Base-by-base conservation (phyloP, 2,113 vertebrate genomes). In the Microcebus ravelobensis region DNA sequence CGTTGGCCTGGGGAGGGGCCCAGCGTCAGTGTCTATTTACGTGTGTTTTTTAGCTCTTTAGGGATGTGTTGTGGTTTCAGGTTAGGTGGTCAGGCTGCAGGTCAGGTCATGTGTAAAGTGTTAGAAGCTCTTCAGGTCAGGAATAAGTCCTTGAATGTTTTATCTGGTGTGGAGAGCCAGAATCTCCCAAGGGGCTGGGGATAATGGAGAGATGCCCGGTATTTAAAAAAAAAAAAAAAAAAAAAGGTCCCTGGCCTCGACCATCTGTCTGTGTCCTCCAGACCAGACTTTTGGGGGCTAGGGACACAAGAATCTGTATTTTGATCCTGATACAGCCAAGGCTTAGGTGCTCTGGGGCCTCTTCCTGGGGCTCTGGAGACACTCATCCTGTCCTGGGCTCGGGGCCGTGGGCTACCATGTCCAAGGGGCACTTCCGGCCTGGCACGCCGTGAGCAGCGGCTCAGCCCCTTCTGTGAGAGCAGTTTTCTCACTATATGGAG, bases 381-480 rank as follows among this genome's bases (percentile, higher is more conserved):
- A 31, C n/a, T 59, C 14, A 3, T 17, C 45, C 13, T 36, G 1
- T 29, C 74, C 29, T 71, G 34, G 39, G 7, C 34, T 65, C 42
- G 39, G 52, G 39, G 55, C 39, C 70, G 2, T 68, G 70, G 83
- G 6, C 77, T 65, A 13, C 31, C 42, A n/a, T 15, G 39, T n/a
- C 31, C 39, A 29, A 42, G 45, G 2, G 42, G 4, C 13, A 11
- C 68, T 87, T 88, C 42, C 29, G 61, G 65, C 59, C 48, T 34
- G 10, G 7, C 3, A 10, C 27, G 27, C 52, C 0, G 0, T 31
- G 31, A 89, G 4, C 45, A 12, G 23, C 10, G 5, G 39, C 27
- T 39, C 18, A 4, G 50, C 34, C 36, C 2, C 29, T 80, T 67
- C 25, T 14, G 11, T 45, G 36, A 63, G 42, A 63, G 34, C 17